Percentiles rank a stretch among this genome's conserved stretches.
Evolutionary conservation across 64 coral and sea anemone genomes (phyloP).

Genomic region (Hydrozoanthus tunicans): DNA sequence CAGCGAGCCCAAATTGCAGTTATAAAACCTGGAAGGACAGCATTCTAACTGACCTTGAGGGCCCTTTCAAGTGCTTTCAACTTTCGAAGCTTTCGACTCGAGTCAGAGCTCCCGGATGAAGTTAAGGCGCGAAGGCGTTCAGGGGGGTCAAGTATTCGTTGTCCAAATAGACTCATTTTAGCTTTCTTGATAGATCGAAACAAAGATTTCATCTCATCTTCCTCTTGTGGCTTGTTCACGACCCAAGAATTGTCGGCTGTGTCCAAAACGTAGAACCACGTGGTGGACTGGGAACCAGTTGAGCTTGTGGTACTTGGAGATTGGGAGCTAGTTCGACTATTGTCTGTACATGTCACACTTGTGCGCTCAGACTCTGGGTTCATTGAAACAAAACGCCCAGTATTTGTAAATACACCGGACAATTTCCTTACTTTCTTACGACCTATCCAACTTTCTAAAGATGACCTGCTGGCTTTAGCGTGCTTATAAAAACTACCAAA

Average conservation of each 20-base stretch:
- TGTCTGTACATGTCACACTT: neutral
- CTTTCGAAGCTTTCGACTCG: conserved; percentile 19
- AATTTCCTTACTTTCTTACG: neutral
- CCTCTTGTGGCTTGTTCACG: neutral
- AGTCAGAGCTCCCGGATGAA: neutral
- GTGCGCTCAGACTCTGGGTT: conserved; percentile 27
- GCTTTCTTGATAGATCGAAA: conserved; percentile 54
- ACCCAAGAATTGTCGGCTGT: neutral
- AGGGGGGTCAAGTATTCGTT: conserved; percentile 46
- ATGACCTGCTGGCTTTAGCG: neutral
- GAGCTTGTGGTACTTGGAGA: neutral
- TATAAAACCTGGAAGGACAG: neutral
- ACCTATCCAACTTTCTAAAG: neutral
- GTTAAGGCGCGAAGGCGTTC: conserved; percentile 49
- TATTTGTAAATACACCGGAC: neutral
- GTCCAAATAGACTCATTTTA: conserved; percentile 14
- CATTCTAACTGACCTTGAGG: conserved; percentile 39
- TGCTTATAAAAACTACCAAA: neutral
- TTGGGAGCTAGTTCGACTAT: neutral
- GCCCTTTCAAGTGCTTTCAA: conserved; percentile 23
- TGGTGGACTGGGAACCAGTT: neutral
- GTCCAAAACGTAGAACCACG: conserved; percentile 24
- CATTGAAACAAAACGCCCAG: conserved; percentile 27
- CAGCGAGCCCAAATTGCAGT: neutral
- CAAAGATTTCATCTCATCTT: conserved; percentile 44